Base-by-base conservation (phyloP, 1,140 invertebrate genomes). In the Hyphantria cunea region DNA sequence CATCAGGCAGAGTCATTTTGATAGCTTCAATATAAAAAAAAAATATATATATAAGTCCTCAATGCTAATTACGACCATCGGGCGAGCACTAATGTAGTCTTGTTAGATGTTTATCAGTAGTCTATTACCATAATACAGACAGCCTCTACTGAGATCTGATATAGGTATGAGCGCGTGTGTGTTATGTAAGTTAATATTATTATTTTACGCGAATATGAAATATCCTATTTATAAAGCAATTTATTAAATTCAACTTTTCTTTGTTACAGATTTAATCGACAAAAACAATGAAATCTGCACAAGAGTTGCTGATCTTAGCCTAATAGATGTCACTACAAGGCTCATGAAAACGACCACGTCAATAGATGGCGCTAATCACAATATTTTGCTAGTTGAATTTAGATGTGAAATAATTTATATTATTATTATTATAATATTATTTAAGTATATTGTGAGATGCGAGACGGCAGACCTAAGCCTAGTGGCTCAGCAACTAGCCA, bases 391-490 rank as follows among this genome's bases (percentile, higher is more conserved):
- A 9, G 41, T 44, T 9, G 6, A n/a, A 44, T 44, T 44, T 44
- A 44, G 41, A 44, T 44, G 41, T 44, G 41, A 44, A 25, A 13
- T 44, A 44, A n/a, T 44, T 44, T 44, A 44, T 41, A 41, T 41
- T 41, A n/a, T 41, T 41, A 41, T 11, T 41, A 7, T 7, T 58
- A 45, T 71, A 72, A 63, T 68, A 54, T 63, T 67, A 68, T 72
- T 69, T 70, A 60, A 39, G 70, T 68, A 75, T 56, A n/a, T 56
- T 56, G 77, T 82, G 83, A 86, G 45, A 87, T 87, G 84, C 82
- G 84, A 87, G 81, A 87, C 72, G 78, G 84, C 45, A 84, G 65
- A 64, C 73, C 84, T 45, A 78, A 81, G 71, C 78, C 84, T 59
- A 85, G 82, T 80, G 72, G 81, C 72, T 78, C 80, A 74, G 76